phyloP scores from a whole-genome alignment of 23 tunicate species.

The Ciona savignyi region DNA sequence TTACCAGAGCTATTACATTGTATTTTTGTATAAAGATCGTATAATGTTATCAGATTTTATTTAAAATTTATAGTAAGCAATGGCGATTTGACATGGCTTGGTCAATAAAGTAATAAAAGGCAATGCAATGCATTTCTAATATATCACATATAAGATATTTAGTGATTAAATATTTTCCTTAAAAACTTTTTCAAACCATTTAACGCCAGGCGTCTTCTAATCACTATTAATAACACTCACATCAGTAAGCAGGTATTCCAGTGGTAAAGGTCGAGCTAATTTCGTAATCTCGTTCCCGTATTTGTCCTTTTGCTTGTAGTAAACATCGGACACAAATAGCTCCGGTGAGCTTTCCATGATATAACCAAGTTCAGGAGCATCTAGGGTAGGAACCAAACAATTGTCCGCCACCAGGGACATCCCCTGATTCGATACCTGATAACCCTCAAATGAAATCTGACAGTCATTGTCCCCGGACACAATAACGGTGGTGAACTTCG shows the following conservation, averaged over 20 bases:
- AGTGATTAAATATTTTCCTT: not conserved
- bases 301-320: slow-evolving; percentile 77
- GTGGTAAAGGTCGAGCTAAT: slow-evolving; percentile 74
- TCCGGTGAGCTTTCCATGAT: slow-evolving; percentile 75
- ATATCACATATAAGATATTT: too few relatives aligned
- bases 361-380: slow-evolving; percentile 93
- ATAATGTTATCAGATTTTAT: too few relatives aligned
- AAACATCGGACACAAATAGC: slow-evolving; percentile 77
- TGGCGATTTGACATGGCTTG: too few relatives aligned
- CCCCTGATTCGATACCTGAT: slow-evolving; percentile 93
- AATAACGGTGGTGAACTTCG: slow-evolving; percentile 86
- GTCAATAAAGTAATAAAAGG: too few relatives aligned
- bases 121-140: too few relatives aligned
- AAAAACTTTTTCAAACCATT: too few relatives aligned
- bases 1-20: too few relatives aligned
- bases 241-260: slow-evolving; percentile 66
- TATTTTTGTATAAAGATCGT: too few relatives aligned
- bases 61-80: too few relatives aligned
- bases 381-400: slow-evolving; percentile 73
- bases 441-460: slow-evolving; percentile 83
- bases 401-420: slow-evolving; percentile 73
- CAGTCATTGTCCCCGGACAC: slow-evolving; percentile 70
- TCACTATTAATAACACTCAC: slow-evolving; percentile 25
- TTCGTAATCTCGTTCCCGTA: slow-evolving; percentile 91
- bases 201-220: not conserved